Evolutionary conservation across 2,797 vertebrate genomes (phyloP).

Genomic region (Brachymystax lenok): DNA sequence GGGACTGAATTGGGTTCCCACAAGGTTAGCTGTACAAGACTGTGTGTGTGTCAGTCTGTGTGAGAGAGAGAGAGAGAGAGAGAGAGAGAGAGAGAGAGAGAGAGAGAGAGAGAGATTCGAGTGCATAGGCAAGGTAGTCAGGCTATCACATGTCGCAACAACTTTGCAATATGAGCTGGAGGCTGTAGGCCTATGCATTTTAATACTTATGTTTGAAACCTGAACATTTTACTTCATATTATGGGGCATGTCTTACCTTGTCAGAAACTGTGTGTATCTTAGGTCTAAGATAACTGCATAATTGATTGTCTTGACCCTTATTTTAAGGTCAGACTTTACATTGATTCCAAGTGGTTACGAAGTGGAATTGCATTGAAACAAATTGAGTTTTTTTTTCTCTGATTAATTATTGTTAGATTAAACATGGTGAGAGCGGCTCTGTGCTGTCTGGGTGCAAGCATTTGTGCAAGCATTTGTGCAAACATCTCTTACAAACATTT

Average conservation of each 20-base stretch:
- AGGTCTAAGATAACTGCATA: slow-evolving; percentile 9
- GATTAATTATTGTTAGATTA: neutral
- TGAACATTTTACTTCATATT: no score
- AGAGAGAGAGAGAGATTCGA: no score
- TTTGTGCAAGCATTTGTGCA: neutral
- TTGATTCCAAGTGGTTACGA: neutral
- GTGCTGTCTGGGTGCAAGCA: neutral
- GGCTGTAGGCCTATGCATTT: no score
- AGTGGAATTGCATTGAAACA: neutral
- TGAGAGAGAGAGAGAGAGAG: neutral
- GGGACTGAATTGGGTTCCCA: neutral
- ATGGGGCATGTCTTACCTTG: no score
- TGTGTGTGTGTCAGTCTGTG: no score
- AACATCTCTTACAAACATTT: neutral
- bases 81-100: neutral
- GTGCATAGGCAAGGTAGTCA: no score
- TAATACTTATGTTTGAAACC: no score
- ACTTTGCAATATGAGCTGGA: no score
- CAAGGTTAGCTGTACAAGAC: no score
- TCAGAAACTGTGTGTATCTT: neutral
- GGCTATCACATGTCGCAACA: no score
- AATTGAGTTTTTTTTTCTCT: neutral
- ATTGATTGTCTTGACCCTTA: slow-evolving; percentile 19
- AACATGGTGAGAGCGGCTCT: neutral
- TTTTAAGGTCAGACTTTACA: slow-evolving; percentile 5